Base-by-base conservation (phyloP, 2,888 invertebrate genomes). In the Lordiphosa andalusiaca region DNA sequence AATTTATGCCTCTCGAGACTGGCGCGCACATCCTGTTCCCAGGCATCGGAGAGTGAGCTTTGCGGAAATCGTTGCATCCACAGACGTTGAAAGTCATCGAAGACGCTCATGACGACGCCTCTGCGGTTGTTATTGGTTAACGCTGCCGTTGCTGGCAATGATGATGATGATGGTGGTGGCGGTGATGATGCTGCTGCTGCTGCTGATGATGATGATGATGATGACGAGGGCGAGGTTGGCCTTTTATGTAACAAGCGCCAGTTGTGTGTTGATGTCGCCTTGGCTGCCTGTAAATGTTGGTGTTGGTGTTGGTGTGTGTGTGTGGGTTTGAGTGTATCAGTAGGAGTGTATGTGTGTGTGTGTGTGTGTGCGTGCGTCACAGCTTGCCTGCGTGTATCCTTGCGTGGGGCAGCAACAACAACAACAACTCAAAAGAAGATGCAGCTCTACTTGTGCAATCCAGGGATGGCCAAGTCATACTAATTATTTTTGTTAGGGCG, bases 41-140 rank as follows among this genome's bases (percentile, higher is more conserved):
- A 96, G 89, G 96, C 96, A 88, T 95, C 95, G 89, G 96, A 96
- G 84, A 96, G 91, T 80, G 95, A 94, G 91, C 95, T 95, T 88
- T 95, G 95, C 78, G 96, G 96, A 92, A 96, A 96, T 88, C 96
- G 92, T 91, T 96, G 94, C 91, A 94, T 93, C 96, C 96, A 96
- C 90, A 96, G 94, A 90, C 95, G 94, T 91, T 95, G 95, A 91
- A 96, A 96, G 92, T 96, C 96, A 88, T 94, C 94, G 90, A 95
- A 96, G 88, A 96, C 95, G 91, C 95, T 96, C 96, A 94, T 94
- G 19, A 49, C 44, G 40, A 9, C 38, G 40, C 49, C 52, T 12
- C 33, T 49, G 38, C 35, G 50, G 44, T 16, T 39, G 19, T 25
- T 25, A 10, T 21, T 19, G 47, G 56, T 37, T 47, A 46, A 40